phyloP scores from a whole-genome alignment of 2,797 vertebrate genomes.

The Pseudomugil gertrudae region DNA sequence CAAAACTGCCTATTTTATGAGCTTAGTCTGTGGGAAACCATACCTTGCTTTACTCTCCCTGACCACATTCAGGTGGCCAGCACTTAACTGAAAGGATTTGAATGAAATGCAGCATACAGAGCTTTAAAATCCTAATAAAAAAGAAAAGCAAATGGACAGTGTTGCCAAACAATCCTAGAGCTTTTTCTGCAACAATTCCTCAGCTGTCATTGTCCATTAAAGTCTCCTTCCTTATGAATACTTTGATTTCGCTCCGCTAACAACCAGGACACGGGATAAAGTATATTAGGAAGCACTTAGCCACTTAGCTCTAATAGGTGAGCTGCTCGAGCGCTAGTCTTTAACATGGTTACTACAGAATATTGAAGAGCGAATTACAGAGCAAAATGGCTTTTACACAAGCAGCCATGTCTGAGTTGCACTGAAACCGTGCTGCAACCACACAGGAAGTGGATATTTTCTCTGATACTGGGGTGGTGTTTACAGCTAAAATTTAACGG shows the following conservation, averaged over 20 bases:
- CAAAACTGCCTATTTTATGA: slow-evolving; percentile 42
- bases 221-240: slow-evolving; percentile 29
- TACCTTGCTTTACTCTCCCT: slow-evolving; percentile 35
- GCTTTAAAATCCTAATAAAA: neutral
- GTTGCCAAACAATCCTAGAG: slow-evolving; percentile 14
- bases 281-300: slow-evolving; percentile 70
- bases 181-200: slow-evolving; percentile 17
- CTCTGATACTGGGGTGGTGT: too few relatives aligned
- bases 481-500: neutral
- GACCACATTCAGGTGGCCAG: slow-evolving; percentile 36
- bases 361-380: slow-evolving; percentile 54
- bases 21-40: slow-evolving; percentile 33
- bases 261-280: slow-evolving; percentile 37
- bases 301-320: slow-evolving; percentile 64
- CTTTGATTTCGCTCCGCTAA: slow-evolving; percentile 39
- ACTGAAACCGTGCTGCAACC: slow-evolving; percentile 9
- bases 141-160: slow-evolving; percentile 1
- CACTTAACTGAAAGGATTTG: slow-evolving; percentile 38
- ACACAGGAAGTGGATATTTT: neutral
- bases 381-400: slow-evolving; percentile 14
- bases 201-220: slow-evolving; percentile 8
- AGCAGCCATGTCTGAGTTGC: slow-evolving; percentile 18
- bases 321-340: slow-evolving; percentile 47
- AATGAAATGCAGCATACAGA: neutral
- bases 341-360: slow-evolving; percentile 60